These are phyloP conservation scores for Agonopterix heracliana DNA, from an alignment of 2,888 invertebrate species.

Conservation along the genomic window DNA sequence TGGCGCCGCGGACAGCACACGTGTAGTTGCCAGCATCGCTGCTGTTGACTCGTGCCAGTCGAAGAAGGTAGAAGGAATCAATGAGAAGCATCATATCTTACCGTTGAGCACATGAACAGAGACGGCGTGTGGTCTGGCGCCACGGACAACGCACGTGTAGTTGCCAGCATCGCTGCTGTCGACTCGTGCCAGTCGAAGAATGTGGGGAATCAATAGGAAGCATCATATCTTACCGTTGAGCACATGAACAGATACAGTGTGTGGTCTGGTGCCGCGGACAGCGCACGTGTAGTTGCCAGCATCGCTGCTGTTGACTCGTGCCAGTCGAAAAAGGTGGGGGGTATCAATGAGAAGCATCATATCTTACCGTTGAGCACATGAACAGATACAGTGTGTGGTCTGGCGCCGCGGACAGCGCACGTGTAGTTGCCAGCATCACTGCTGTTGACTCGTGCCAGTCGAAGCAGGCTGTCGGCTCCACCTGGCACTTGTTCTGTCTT, in stretches of 20 bases:
- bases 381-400: conserved; percentile 80
- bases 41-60: conserved; percentile 63
- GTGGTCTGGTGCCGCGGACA: conserved; percentile 79
- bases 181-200: conserved; percentile 61
- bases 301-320: conserved; percentile 71
- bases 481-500: conserved; percentile 67
- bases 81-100: conserved; percentile 26
- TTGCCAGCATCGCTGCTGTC: conserved; percentile 80
- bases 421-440: conserved; percentile 83
- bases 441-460: conserved; percentile 64
- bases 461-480: conserved; percentile 66
- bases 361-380: conserved; percentile 81
- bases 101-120: conserved; percentile 83
- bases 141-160: conserved; percentile 82
- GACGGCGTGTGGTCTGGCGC: conserved; percentile 79
- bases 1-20: conserved; percentile 80
- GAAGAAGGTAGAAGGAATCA: conserved; percentile 30
- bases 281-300: conserved; percentile 84
- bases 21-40: conserved; percentile 81
- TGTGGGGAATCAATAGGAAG: conserved; percentile 6
- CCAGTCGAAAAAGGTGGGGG: conserved; percentile 47
- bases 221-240: conserved; percentile 73
- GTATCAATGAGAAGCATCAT: no score
- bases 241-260: conserved; percentile 82
- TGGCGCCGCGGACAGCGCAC: conserved; percentile 80